phyloP scores from a whole-genome alignment of 2,888 invertebrate species.

The Eupithecia subumbrata region DNA sequence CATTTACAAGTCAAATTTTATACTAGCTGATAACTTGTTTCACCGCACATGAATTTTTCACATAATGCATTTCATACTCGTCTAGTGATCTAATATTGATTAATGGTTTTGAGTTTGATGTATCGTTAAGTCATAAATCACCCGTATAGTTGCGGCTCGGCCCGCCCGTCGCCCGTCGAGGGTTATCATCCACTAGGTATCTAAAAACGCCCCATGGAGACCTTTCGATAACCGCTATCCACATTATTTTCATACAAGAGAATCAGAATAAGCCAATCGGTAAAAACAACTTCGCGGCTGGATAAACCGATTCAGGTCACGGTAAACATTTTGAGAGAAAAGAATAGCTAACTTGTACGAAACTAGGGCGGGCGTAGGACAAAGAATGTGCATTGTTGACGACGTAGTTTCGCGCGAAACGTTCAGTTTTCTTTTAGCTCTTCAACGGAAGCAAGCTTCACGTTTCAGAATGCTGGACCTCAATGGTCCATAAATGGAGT shows the following conservation, averaged over 20 bases:
- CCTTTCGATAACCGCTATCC: constrained; percentile 36
- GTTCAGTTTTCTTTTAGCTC: constrained; percentile 12
- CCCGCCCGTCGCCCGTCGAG: constrained; percentile 27
- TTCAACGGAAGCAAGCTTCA: background rate
- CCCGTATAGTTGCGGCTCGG: constrained; percentile 24
- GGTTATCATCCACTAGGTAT: constrained; percentile 52
- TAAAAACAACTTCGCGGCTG: constrained; percentile 30
- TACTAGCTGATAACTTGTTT: background rate
- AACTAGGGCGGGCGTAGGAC: constrained; percentile 20
- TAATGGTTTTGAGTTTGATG: constrained; percentile 25
- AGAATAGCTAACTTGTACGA: constrained; percentile 13
- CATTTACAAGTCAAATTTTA: too few species aligned
- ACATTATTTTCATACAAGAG: constrained; percentile 45
- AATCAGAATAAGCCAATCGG: constrained; percentile 42
- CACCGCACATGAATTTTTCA: constrained; percentile 16
- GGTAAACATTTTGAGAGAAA: constrained; percentile 14
- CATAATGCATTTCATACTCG: background rate
- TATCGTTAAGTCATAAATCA: constrained; percentile 35
- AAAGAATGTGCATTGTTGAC: constrained; percentile 18
- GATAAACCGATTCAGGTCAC: constrained; percentile 29
- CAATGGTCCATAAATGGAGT: constrained; percentile 16
- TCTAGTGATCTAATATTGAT: constrained; percentile 13
- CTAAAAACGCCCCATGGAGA: constrained; percentile 56
- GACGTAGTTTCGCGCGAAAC: constrained; percentile 18
- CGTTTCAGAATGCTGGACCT: background rate